A percentile compares a stretch with the other conserved stretches of the same genome.
These are phyloP conservation scores for Eulithis prunata DNA, from an alignment of 2,888 invertebrate genomes.

Conservation along the genomic window DNA sequence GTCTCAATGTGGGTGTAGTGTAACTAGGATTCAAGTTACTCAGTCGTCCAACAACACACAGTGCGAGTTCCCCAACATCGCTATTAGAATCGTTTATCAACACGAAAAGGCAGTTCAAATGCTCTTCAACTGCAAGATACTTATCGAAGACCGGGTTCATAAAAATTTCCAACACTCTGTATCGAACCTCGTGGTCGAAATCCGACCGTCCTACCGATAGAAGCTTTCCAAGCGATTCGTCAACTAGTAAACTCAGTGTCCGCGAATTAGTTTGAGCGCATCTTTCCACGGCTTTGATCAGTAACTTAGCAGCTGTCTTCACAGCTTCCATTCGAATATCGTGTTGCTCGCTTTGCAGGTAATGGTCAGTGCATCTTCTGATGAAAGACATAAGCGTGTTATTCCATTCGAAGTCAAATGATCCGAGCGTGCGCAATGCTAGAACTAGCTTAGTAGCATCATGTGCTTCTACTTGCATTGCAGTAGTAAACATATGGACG, in stretches of 20 bases:
- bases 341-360: slow-evolving; percentile 94
- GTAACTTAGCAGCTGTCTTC: slow-evolving; percentile 94
- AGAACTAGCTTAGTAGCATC: slow-evolving; percentile 95
- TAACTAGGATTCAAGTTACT: slow-evolving; percentile 98
- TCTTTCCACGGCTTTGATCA: slow-evolving; percentile 92
- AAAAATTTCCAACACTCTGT: slow-evolving; percentile 95
- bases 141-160: slow-evolving; percentile 95
- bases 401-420: slow-evolving; percentile 96
- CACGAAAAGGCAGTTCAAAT: slow-evolving; percentile 95
- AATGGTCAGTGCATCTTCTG: slow-evolving; percentile 95
- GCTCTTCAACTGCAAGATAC: slow-evolving; percentile 97
- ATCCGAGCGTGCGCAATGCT: slow-evolving; percentile 96
- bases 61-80: slow-evolving; percentile 96
- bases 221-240: slow-evolving; percentile 95
- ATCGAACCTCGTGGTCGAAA: slow-evolving; percentile 96
- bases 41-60: slow-evolving; percentile 95
- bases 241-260: slow-evolving; percentile 94
- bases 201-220: slow-evolving; percentile 97
- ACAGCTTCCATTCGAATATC: slow-evolving; percentile 96
- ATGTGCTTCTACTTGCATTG: slow-evolving; percentile 81
- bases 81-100: slow-evolving; percentile 98
- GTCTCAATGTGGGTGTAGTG: slow-evolving; percentile 97
- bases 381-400: slow-evolving; percentile 95
- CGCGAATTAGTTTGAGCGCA: slow-evolving; percentile 88
- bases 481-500: slow-evolving; percentile 69